A percentile compares a stretch with the other conserved stretches of the same genome.
Evolutionary conservation across 2,797 vertebrate species (phyloP).

Genomic region (Capromys pilorides): DNA sequence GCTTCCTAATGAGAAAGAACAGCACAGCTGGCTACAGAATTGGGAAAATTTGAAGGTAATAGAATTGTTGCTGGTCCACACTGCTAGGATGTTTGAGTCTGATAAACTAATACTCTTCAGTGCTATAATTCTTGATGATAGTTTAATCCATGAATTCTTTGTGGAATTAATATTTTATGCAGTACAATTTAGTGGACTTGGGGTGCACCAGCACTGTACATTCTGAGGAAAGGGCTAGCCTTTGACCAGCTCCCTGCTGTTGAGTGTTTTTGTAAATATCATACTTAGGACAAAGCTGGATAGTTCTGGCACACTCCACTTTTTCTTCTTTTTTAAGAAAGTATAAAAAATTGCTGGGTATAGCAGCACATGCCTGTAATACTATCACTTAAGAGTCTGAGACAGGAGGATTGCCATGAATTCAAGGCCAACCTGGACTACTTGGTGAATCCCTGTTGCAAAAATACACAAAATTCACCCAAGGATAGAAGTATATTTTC

Average conservation of each 20-base stretch:
- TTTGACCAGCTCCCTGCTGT: neutral
- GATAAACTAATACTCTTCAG: slow-evolving; percentile 32
- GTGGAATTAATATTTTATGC: slow-evolving; percentile 26
- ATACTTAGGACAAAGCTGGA: neutral
- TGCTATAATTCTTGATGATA: slow-evolving; percentile 3
- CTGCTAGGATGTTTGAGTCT: neutral
- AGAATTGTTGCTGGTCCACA: neutral
- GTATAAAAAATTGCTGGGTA: neutral
- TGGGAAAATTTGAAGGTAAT: slow-evolving; percentile 26
- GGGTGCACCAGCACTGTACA: neutral
- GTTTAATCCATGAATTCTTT: slow-evolving; percentile 44
- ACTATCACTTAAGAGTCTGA: neutral
- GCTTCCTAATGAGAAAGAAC: slow-evolving; percentile 29
- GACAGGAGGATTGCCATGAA: neutral
- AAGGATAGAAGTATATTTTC: slow-evolving; percentile 22
- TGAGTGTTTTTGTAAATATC: slow-evolving; percentile 17
- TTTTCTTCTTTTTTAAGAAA: neutral
- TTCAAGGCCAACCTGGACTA: neutral
- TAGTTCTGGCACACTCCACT: neutral
- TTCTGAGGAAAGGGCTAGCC: slow-evolving; percentile 15
- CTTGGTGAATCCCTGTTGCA: neutral
- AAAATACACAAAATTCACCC: neutral
- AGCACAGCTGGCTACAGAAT: neutral
- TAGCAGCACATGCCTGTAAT: neutral
- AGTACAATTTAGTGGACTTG: slow-evolving; percentile 20